phyloP scores from a whole-genome alignment of 1,140 invertebrate genomes.

The Phymastichus coffea region DNA sequence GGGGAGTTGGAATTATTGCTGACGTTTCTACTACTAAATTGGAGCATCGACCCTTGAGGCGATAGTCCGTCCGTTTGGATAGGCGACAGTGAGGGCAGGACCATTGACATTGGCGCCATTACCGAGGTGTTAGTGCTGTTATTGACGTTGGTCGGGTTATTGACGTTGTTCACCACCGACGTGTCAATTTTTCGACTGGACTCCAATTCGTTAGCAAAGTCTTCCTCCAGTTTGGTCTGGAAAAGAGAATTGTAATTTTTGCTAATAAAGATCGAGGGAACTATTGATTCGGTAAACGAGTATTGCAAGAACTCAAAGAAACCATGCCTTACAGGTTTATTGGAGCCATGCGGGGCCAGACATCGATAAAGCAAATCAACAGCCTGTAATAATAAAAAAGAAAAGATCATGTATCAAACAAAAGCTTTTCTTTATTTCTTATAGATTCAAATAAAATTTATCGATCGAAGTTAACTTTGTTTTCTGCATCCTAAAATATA shows the following conservation, averaged over 20 bases:
- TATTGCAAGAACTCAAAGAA: constrained; percentile 43
- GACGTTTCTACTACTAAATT: constrained; percentile 6
- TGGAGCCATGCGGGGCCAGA: constrained; percentile 58
- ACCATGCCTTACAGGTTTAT: constrained; percentile 59
- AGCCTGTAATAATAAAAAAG: constrained; percentile 57
- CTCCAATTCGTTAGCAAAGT: constrained; percentile 47
- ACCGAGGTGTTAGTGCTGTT: constrained; percentile 28
- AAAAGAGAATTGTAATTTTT: constrained; percentile 35
- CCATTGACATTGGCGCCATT: constrained; percentile 45
- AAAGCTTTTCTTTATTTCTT: constrained; percentile 39
- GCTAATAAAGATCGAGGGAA: neutral
- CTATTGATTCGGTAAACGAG: neutral
- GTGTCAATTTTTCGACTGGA: constrained; percentile 26
- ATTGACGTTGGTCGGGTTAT: neutral
- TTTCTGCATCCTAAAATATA: too few species aligned
- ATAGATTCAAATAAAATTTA: too few species aligned
- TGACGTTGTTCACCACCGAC: constrained; percentile 15
- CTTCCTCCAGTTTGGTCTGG: constrained; percentile 53
- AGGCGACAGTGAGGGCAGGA: constrained; percentile 49
- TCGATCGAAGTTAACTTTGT: too few species aligned
- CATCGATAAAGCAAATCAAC: constrained; percentile 59
- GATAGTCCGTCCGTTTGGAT: constrained; percentile 29
- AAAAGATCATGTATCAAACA: constrained; percentile 56
- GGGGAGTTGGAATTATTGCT: constrained; percentile 3
- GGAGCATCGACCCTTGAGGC: constrained; percentile 33